A percentile compares a stretch with the other conserved stretches of the same genome.
Evolutionary conservation across 2,113 vertebrate genomes (phyloP).

Genomic region (Todiramphus chloris): DNA sequence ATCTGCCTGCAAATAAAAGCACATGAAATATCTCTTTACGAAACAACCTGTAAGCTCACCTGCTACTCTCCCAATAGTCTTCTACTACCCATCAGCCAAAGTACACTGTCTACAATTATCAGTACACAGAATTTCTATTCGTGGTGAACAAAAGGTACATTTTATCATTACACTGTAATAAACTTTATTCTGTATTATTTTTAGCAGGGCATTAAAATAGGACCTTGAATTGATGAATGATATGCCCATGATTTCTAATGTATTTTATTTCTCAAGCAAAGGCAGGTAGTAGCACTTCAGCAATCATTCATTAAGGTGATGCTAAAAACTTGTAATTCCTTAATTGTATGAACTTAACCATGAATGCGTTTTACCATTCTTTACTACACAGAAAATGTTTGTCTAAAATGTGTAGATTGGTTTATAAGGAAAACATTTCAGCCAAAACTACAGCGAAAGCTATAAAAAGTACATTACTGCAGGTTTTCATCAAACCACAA

Average conservation of each 20-base stretch:
- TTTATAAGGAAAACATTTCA: not conserved
- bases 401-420: not conserved
- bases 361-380: not conserved
- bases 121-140: not conserved
- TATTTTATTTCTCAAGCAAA: not conserved
- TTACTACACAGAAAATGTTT: not conserved
- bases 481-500: not conserved
- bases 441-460: not conserved
- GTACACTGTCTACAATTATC: not conserved
- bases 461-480: not conserved
- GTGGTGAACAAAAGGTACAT: not conserved
- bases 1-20: not conserved
- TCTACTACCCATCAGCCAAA: not conserved
- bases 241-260: not conserved
- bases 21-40: not conserved
- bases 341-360: not conserved
- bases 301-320: not conserved
- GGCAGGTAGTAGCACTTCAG: not conserved
- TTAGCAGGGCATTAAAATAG: not conserved
- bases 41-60: not conserved
- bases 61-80: not conserved
- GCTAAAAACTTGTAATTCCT: not conserved
- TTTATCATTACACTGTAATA: not conserved
- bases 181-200: not conserved
- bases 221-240: not conserved